These are phyloP conservation scores for Odontomyia ornata DNA, from an alignment of 2,888 invertebrate genomes.

Conservation along the genomic window DNA sequence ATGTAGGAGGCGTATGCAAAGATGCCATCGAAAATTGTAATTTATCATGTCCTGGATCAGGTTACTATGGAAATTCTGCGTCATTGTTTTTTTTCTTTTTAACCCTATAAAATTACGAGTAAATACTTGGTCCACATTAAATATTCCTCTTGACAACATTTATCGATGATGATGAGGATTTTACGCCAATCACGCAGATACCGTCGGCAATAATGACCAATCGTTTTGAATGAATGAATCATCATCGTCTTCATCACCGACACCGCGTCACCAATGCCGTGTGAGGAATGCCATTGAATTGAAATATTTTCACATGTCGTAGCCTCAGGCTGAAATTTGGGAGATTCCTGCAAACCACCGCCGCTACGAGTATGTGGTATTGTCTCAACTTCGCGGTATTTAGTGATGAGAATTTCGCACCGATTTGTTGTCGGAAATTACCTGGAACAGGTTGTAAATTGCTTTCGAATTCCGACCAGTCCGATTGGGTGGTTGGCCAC, in stretches of 20 bases:
- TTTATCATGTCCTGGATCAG: neutral
- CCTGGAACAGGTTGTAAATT: conserved; percentile 16
- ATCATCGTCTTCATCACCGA: too few relatives aligned
- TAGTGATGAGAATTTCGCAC: neutral
- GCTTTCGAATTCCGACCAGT: neutral
- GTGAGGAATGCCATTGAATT: neutral
- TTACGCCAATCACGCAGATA: neutral
- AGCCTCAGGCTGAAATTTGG: neutral
- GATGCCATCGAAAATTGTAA: neutral
- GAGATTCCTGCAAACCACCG: neutral
- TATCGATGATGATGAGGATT: neutral
- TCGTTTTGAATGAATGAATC: conserved; percentile 10
- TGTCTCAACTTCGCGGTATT: neutral
- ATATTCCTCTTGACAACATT: neutral
- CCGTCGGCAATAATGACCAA: conserved; percentile 7
- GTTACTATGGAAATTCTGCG: neutral
- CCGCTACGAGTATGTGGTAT: too few relatives aligned
- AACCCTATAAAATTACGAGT: neutral
- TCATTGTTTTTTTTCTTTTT: neutral
- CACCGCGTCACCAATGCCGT: too few relatives aligned
- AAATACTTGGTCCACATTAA: neutral
- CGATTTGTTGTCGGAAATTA: neutral
- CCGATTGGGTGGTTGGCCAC: neutral
- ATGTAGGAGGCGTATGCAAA: neutral
- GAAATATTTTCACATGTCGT: neutral